Base-by-base conservation (phyloP, 2,888 invertebrate genomes). In the Eupithecia exiguata region DNA sequence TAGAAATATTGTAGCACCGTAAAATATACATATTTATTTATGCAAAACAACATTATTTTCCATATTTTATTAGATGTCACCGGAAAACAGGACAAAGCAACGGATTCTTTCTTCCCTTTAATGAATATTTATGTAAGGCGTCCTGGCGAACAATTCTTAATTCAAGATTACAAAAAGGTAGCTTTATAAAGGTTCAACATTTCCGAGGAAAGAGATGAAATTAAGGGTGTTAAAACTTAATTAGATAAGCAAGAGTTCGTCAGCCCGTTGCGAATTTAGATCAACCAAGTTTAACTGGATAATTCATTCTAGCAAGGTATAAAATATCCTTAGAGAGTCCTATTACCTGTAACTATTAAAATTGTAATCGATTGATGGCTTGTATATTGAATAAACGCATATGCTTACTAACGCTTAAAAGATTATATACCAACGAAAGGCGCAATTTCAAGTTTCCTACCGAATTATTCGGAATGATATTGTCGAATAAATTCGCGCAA, bases 61-160 rank as follows among this genome's bases (percentile, higher is more conserved):
- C 25, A 68, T 72, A 72, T 75, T 75, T 38, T 61, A 69, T 72
- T 43, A 36, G 38, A 65, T 68, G 65, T 70, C 75, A 43, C 68
- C 25, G 58, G 63, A 58, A 68, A 70, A 25, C 46, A 46, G 69
- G 71, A 78, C 69, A 74, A 53, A 70, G 74, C 46, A 77, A 77
- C 40, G 71, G 72, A 70, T 75, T 76, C 74, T 77, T 77, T 68
- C 67, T 67, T 65, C 72, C 43, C 67, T 71, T 75, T 78, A 76
- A 78, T 80, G 75, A 80, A 79, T 79, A 80, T 80, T 80, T 75
- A 80, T 79, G 77, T 80, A 76, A 77, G 76, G 75, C 75, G 71
- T 70, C 74, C 25, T 36, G 62, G 62, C 67, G 68, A 76, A 77
- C 75, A 76, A 76, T 78, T 80, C 78, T 78, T 77, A 79, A 80